Base-by-base conservation (phyloP, 2,113 vertebrate species). In the Rhinogobius similis region DNA sequence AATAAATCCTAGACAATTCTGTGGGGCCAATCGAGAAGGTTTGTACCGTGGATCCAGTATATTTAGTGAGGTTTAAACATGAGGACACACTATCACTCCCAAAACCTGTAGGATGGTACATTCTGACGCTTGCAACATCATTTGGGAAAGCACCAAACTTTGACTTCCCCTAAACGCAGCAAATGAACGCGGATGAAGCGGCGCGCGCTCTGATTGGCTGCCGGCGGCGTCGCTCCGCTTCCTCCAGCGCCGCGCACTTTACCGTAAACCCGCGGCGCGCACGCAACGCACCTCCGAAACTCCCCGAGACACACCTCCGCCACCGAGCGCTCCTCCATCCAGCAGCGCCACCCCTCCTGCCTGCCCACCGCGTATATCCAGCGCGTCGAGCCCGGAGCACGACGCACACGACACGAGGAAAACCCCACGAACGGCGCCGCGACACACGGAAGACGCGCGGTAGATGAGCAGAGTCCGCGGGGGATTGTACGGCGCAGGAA, bases 381-480 rank as follows among this genome's bases (percentile, higher is more conserved):
- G 21, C 52, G 7, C 23, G 64, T 1, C 65, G 46, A 50, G 20
- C 46, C 46, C 20, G 20, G 18, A 50, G 14, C n/a, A 4, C 67
- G 73, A 71, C 75, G 79, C 76, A 81, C 46, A 50, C 46, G 20
- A 87, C 65, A 14, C 70, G 64, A 89, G 90, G 90, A 91, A 92
- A 92, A 88, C 87, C 90, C 91, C 86, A 52, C 64, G 77, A 68
- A 67, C 77, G 86, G 81, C 32, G 77, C 83, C 89, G 85, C 88
- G 85, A 88, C 87, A 86, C 84, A 65, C 32, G 32, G 32, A 36
- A 29, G 29, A 16, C 3, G 75, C 65, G 67, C 76, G 65, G 72
- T 65, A 67, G 59, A 55, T 48, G 48, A 63, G 21, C 46, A 52
- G 68, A 59, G 68, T 24, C 76, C 84, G 21, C 13, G 23, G 52